Percentiles rank a stretch among this genome's conserved stretches.
These are phyloP conservation scores for Acanthochromis polyacanthus DNA, from an alignment of 2,113 vertebrate species.

Conservation along the genomic window DNA sequence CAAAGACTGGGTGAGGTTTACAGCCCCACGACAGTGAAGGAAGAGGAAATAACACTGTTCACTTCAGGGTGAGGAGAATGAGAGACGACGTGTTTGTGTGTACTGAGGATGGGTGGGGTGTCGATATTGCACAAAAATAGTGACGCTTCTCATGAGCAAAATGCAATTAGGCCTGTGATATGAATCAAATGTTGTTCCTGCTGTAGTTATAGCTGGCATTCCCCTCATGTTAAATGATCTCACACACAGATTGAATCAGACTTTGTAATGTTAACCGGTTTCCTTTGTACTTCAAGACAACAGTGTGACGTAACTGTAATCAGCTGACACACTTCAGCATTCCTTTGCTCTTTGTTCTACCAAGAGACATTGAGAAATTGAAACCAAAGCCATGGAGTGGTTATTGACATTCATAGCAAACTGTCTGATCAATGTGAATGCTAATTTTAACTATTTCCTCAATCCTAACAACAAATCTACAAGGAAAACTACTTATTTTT, in stretches of 20 bases:
- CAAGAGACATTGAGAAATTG: not conserved
- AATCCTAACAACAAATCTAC: not conserved
- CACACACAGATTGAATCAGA: not conserved
- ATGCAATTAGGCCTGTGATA: slow-evolving; percentile 22
- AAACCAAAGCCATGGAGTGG: not conserved
- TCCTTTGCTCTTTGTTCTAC: not conserved
- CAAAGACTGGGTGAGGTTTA: slow-evolving; percentile 32
- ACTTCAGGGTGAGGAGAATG: slow-evolving; percentile 8
- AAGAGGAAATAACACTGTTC: slow-evolving; percentile 66
- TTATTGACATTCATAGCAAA: no score
- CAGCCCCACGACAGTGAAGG: slow-evolving; percentile 4
- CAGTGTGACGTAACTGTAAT: not conserved
- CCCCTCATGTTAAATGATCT: not conserved
- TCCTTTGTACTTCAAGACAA: slow-evolving; percentile 2
- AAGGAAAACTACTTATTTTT: not conserved
- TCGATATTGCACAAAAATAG: slow-evolving; percentile 28
- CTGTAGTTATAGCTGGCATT: not conserved
- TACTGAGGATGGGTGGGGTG: not conserved
- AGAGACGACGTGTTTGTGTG: not conserved
- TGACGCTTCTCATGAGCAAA: slow-evolving; percentile 15
- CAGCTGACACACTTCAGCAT: not conserved
- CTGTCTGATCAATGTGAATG: not conserved
- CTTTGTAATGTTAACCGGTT: not conserved
- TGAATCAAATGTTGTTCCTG: slow-evolving; percentile 37
- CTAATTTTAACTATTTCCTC: not conserved